Evolutionary conservation across 2,113 vertebrate genomes (phyloP), one percentile per base, ranked within the genome.

Genomic region (Hipposideros armiger): DNA sequence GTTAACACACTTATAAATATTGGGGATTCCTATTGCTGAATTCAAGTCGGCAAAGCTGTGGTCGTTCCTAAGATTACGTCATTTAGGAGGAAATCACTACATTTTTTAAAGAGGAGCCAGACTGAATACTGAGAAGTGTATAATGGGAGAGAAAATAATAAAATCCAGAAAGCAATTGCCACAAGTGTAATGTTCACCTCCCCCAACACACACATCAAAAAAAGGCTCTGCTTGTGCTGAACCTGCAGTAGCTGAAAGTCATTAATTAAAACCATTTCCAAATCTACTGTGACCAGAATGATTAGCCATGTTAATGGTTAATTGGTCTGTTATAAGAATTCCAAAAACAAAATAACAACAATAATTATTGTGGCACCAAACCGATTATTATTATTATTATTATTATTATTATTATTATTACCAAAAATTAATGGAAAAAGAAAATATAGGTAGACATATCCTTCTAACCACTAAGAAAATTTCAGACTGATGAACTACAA

Each of bases 71-170:
- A 62, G 90, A 89, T 96, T 81, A 94, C 69, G 17, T 95, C 86
- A 96, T 72, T 95, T 56, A 80, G 89, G 67, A 95, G 94, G 96
- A 96, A 97, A 96, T 97, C 82, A 36, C 88, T 95, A 36, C 95
- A 60, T 91, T 66, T 96, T 90, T 80, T 42, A 88, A 84, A 91
- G 47, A 94, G 56, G 86, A 77, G 87, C 86, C 93, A 96, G 93
- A 70, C 56, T 47, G 60, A 98, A 94, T 76, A 81, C 95, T 78
- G 36, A 95, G 92, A 95, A 86, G 87, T 86, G 20, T 60, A 89
- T 66, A 92, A 94, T 52, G n/a, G 76, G 17, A 84, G 69, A 94
- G 66, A 93, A 81, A 96, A 91, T 96, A 95, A 93, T 92, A 97
- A 90, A 95, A 91, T 66, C 50, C 94, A 95, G 88, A 96, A 92